phyloP scores from a whole-genome alignment of 2,888 invertebrate species.

The Fragum sueziense region DNA sequence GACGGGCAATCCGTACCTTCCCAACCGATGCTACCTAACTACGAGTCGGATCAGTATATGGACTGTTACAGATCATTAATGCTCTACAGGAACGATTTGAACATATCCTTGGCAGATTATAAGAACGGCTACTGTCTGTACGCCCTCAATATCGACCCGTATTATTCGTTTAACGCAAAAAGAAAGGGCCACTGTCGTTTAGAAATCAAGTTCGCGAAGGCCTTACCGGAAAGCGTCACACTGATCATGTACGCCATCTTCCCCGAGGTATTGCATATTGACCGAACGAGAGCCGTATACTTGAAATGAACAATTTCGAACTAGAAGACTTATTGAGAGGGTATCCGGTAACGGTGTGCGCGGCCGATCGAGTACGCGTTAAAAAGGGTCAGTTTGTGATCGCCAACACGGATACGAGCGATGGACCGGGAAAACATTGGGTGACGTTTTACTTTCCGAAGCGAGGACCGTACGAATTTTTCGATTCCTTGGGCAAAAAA shows the following conservation, averaged over 20 bases:
- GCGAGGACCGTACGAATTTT: slow-evolving; percentile 39
- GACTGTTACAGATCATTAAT: slow-evolving; percentile 49
- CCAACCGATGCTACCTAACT: slow-evolving; percentile 53
- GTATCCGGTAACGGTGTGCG: slow-evolving; percentile 27
- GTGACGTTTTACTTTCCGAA: slow-evolving; percentile 25
- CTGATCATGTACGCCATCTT: slow-evolving; percentile 49
- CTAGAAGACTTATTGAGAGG: not conserved
- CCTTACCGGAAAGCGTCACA: slow-evolving; percentile 45
- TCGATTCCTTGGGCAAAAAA: slow-evolving; percentile 39
- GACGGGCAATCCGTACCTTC: slow-evolving; percentile 48
- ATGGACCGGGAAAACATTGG: slow-evolving; percentile 29
- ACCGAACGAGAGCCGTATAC: slow-evolving; percentile 10
- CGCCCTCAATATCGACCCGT: slow-evolving; percentile 30
- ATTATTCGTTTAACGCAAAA: slow-evolving; percentile 39
- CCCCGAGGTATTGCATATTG: slow-evolving; percentile 36
- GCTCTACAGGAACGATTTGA: slow-evolving; percentile 26
- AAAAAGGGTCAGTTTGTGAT: slow-evolving; percentile 8
- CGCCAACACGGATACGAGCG: slow-evolving; percentile 9
- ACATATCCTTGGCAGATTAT: slow-evolving; percentile 27
- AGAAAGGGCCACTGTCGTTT: slow-evolving; percentile 44
- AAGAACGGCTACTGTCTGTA: slow-evolving; percentile 46
- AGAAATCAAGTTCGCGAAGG: slow-evolving; percentile 41
- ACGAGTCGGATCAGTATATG: slow-evolving; percentile 20
- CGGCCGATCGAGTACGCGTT: slow-evolving; percentile 10
- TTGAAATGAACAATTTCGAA: slow-evolving; percentile 27